Percentiles rank a stretch among this genome's conserved stretches.
Conservation (phyloP, 2,888 invertebrate species). For the Agrotis segetum region DNA sequence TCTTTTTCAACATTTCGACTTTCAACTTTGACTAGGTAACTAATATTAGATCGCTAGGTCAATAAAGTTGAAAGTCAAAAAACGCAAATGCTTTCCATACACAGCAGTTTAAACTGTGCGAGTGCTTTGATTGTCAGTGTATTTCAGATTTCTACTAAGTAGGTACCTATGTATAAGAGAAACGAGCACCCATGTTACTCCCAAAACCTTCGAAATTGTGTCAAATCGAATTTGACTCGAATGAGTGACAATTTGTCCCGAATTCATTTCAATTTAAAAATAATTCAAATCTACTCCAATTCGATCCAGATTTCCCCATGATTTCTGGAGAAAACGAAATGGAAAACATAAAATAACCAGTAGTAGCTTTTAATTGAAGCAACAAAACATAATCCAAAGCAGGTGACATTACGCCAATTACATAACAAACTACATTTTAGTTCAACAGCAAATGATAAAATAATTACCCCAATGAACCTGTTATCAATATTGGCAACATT, state of each 20-base stretch:
- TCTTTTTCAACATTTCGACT: too few species aligned
- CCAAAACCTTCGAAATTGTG: background rate
- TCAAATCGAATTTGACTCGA: conserved; percentile 13
- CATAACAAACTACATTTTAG: conserved; percentile 17
- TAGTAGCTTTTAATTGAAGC: background rate
- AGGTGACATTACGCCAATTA: conserved; percentile 6
- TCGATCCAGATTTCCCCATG: conserved; percentile 11
- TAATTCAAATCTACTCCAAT: conserved; percentile 1
- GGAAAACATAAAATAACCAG: background rate
- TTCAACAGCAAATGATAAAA: conserved; percentile 21
- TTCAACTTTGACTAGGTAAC: too few species aligned
- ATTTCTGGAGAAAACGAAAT: background rate
- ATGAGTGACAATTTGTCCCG: background rate
- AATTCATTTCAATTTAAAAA: background rate
- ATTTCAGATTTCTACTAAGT: too few species aligned
- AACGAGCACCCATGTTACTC: background rate
- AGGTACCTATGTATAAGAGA: background rate
- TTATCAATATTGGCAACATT: conserved; percentile 61
- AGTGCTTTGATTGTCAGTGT: too few species aligned
- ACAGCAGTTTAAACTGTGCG: too few species aligned
- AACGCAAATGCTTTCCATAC: too few species aligned
- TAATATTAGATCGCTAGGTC: too few species aligned
- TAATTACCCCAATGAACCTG: conserved; percentile 56
- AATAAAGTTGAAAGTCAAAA: too few species aligned
- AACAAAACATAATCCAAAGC: background rate